Evolutionary conservation across 2,113 vertebrate species (phyloP).

Genomic region (Chinchilla lanigera): DNA sequence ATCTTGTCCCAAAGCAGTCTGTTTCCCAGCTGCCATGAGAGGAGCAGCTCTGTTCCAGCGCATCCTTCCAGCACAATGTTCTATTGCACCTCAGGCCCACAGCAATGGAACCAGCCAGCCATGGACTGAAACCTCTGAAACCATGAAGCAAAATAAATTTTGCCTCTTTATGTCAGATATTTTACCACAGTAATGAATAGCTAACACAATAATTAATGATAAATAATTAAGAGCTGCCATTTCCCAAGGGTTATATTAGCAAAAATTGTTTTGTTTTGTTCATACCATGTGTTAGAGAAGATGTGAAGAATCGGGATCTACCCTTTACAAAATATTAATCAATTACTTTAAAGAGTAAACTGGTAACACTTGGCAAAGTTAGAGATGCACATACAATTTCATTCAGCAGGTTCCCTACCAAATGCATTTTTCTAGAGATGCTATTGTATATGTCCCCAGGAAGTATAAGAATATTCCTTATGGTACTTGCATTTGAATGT

Average conservation of each 20-base stretch:
- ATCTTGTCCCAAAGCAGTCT: neutral
- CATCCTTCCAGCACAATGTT: neutral
- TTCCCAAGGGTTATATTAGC: neutral
- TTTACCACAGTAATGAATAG: neutral
- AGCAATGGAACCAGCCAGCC: neutral
- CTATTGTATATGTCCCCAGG: neutral
- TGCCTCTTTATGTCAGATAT: neutral
- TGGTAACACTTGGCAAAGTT: neutral
- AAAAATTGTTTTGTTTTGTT: slow-evolving; percentile 18
- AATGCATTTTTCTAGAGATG: neutral
- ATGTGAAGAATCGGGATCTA: neutral
- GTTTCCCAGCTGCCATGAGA: neutral
- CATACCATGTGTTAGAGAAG: neutral
- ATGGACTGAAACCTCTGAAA: neutral
- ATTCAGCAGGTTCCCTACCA: neutral
- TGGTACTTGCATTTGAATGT: neutral
- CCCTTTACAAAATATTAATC: neutral
- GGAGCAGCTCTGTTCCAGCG: neutral
- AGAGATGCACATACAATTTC: neutral
- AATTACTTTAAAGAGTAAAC: neutral
- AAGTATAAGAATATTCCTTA: neutral
- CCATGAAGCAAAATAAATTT: neutral
- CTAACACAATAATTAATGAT: neutral
- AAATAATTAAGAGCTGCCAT: neutral
- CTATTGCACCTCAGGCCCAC: neutral